Evolutionary conservation across 2,113 vertebrate species (phyloP), one percentile per base, ranked within the genome.

Genomic region (Galeopterus variegatus): DNA sequence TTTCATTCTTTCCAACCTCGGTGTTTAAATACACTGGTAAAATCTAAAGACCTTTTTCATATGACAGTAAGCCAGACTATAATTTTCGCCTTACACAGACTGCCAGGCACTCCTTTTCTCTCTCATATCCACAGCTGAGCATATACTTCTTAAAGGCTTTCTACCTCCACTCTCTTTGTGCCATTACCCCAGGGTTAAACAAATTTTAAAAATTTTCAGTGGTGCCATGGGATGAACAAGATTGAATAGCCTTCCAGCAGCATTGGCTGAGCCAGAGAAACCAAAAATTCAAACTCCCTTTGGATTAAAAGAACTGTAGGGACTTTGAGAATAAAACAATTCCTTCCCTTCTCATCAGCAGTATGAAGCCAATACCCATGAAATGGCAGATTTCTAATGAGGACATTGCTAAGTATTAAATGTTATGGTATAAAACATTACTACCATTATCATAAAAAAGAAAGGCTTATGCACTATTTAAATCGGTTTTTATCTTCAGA

Each of bases 401-500:
- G 83, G 80, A 65, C 11, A 83, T 67, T 41, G 83, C 54, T 33
- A 81, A 76, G 26, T 69, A 70, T 45, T 69, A 52, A 79, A 75
- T 79, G 81, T 45, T 65, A 70, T 31, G 21, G 33, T 64, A 84
- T 90, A 54, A 95, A 84, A 88, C 5, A 79, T 45, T 72, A 33
- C n/a, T 52, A 41, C 24, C 19, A 28, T 80, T 88, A 52, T 67
- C 62, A 28, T 45, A 41, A 70, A 79, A 86, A 81, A 12, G 75
- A 88, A 62, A 80, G 26, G 4, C 13, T 52, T 87, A 88, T 54
- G 13, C 5, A 64, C 28, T 45, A 80, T 80, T n/a, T 73, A 89
- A 45, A 33, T 64, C 56, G 72, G 85, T 90, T 91, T 90, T 85
- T 28, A 88, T 89, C 91, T 96, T 91, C 60, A 81, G 23, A 60